Conservation (phyloP, 2,797 vertebrate genomes). For the Anguilla obscura region DNA sequence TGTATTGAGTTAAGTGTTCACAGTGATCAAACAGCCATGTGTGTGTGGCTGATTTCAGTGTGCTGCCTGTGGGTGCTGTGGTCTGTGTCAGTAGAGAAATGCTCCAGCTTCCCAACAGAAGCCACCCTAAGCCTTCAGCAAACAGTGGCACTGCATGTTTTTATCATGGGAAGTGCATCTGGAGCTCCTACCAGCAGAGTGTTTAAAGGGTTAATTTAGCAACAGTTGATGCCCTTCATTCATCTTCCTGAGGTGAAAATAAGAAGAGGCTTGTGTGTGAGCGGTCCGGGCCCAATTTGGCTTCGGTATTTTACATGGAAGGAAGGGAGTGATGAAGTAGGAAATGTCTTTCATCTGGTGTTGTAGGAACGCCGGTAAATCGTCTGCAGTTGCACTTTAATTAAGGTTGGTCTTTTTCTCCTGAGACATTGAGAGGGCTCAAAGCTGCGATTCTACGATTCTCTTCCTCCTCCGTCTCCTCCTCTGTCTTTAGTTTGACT, state of each 20-base stretch:
- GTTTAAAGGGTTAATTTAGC: background rate
- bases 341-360: background rate
- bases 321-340: constrained; percentile 5
- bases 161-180: background rate
- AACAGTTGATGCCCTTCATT: background rate
- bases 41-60: background rate
- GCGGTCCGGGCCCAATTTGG: background rate
- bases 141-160: background rate
- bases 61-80: background rate
- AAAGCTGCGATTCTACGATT: background rate
- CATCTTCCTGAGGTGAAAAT: background rate
- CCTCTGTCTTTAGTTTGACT: background rate
- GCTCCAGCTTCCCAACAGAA: background rate
- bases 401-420: background rate
- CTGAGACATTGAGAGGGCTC: background rate
- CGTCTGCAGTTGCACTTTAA: constrained; percentile 3
- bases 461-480: background rate
- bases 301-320: background rate
- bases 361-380: background rate
- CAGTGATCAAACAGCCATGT: background rate
- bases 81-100: background rate
- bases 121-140: background rate
- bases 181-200: background rate
- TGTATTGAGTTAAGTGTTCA: background rate
- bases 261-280: background rate